Conservation (phyloP, 2,797 vertebrate species). For the Mus spretus region DNA sequence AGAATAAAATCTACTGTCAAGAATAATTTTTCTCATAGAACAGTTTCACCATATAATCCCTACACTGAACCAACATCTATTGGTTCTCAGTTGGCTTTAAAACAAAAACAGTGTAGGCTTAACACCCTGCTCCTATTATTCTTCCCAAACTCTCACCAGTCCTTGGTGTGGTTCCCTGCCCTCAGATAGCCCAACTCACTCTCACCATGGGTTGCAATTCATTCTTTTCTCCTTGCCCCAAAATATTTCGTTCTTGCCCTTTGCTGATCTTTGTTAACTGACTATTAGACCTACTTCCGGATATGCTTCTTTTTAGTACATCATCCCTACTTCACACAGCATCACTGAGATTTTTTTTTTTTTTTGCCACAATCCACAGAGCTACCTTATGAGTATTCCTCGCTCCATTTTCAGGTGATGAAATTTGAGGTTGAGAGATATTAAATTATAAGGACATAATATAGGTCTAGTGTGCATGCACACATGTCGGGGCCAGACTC, state of each 20-base stretch:
- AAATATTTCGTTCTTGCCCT: background rate
- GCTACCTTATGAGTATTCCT: conserved; percentile 1
- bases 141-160: conserved; percentile 28
- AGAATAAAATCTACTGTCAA: conserved; percentile 45
- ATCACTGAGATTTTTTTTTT: background rate
- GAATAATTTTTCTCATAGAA: conserved; percentile 57
- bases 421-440: conserved; percentile 23
- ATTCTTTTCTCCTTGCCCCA: conserved; percentile 4
- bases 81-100: conserved; percentile 61
- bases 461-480: background rate
- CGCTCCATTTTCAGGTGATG: conserved; percentile 47
- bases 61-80: conserved; percentile 29
- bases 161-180: background rate
- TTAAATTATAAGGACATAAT: conserved; percentile 56
- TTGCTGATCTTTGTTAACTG: conserved; percentile 41
- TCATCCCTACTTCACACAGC: conserved; percentile 9
- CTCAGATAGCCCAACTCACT: conserved; percentile 2
- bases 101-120: conserved; percentile 49
- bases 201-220: conserved; percentile 21
- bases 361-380: conserved; percentile 39
- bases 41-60: conserved; percentile 18
- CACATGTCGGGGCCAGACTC: background rate
- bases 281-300: conserved; percentile 45
- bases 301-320: background rate
- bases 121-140: background rate